Conservation (phyloP, 2,888 invertebrate species). For the Zelleria hepariella region DNA sequence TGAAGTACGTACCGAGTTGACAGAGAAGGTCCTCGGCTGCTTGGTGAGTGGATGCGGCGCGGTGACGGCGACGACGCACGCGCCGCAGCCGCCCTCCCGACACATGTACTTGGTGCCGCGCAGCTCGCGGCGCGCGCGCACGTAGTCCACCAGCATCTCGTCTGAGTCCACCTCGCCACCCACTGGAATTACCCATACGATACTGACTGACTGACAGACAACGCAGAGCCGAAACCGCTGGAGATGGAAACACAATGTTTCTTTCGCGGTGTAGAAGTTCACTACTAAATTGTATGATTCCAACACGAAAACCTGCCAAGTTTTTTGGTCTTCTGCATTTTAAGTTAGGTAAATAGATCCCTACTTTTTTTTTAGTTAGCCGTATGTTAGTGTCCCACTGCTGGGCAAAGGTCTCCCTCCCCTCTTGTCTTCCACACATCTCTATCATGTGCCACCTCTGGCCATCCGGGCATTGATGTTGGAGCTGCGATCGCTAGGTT, state of each 20-base stretch:
- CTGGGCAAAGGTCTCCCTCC: too few relatives aligned
- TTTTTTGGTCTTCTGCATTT: background rate
- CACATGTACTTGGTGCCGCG: conserved; percentile 80
- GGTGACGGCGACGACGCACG: conserved; percentile 67
- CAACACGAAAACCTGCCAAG: background rate
- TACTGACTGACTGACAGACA: background rate
- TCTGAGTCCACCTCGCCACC: conserved; percentile 71
- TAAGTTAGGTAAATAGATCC: background rate
- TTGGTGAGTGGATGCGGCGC: conserved; percentile 33
- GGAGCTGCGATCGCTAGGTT: too few relatives aligned
- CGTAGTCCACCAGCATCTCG: conserved; percentile 72
- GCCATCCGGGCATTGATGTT: too few relatives aligned
- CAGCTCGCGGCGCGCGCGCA: conserved; percentile 67
- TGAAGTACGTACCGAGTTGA: conserved; percentile 72
- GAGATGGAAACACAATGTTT: background rate
- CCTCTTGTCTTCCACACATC: too few relatives aligned
- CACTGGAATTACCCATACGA: conserved; percentile 45
- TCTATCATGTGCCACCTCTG: too few relatives aligned
- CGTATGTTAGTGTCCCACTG: too few relatives aligned
- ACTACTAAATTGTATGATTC: background rate
- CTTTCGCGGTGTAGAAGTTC: background rate
- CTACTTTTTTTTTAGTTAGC: background rate
- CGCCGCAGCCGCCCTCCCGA: conserved; percentile 78
- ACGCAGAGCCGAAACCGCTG: background rate
- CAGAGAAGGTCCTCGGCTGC: conserved; percentile 54